These are phyloP conservation scores for Holacanthus passer DNA, from an alignment of 2,113 vertebrate genomes.

Conservation along the genomic window DNA sequence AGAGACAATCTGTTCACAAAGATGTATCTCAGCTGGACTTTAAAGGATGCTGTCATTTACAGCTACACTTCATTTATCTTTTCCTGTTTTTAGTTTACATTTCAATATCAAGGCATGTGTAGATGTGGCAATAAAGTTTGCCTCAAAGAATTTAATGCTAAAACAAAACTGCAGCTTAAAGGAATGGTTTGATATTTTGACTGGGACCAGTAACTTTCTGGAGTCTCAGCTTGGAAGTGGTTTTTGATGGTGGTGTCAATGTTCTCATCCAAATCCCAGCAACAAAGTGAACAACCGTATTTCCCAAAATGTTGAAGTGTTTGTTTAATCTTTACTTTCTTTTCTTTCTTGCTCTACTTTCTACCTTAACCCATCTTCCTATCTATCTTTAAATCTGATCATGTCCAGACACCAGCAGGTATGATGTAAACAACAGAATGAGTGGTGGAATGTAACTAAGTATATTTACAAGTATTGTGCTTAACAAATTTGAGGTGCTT, in stretches of 20 bases:
- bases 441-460: too few relatives aligned
- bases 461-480: too few relatives aligned
- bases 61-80: neutral
- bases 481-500: too few relatives aligned
- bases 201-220: neutral
- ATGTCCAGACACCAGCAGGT: neutral
- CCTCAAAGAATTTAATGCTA: neutral
- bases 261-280: neutral
- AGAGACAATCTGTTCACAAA: conserved; percentile 51
- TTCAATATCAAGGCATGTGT: too few relatives aligned
- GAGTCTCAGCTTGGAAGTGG: neutral
- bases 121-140: neutral
- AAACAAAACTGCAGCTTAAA: neutral
- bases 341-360: too few relatives aligned
- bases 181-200: neutral
- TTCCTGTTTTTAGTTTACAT: neutral
- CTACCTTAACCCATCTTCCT: too few relatives aligned
- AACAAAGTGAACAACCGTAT: neutral
- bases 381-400: too few relatives aligned
- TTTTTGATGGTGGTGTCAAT: neutral
- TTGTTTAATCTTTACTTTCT: conserved; percentile 1
- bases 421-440: neutral
- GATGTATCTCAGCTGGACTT: conserved; percentile 46
- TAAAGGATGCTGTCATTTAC: neutral
- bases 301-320: neutral